Conservation (phyloP, 37 sponge, comb jelly and placozoan genomes). For the Haliclona indistincta region DNA sequence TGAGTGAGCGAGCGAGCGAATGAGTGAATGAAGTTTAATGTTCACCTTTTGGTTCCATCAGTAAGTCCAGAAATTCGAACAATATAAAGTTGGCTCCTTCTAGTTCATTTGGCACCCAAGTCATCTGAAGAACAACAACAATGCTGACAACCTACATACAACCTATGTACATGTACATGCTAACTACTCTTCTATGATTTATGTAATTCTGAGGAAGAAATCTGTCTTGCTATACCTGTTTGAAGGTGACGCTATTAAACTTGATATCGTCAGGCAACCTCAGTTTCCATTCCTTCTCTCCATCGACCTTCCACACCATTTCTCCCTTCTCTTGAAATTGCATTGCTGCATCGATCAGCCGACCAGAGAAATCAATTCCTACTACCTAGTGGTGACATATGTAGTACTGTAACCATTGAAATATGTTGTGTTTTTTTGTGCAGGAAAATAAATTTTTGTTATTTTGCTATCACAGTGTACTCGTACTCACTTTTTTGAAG, state of each 20-base stretch:
- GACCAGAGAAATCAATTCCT: conserved; percentile 81
- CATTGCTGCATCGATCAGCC: conserved; percentile 68
- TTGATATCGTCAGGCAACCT: not conserved
- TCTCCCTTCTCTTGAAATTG: conserved; percentile 44
- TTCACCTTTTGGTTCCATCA: conserved; percentile 52
- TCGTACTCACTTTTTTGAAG: conserved; percentile 43
- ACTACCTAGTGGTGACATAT: conserved; percentile 76
- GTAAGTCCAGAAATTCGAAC: conserved; percentile 65
- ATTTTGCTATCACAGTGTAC: not conserved
- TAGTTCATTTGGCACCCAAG: conserved; percentile 85
- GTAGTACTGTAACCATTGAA: no score
- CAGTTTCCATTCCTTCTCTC: not conserved
- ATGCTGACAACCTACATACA: not conserved
- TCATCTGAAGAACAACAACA: no score
- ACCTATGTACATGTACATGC: not conserved
- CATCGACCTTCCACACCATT: not conserved
- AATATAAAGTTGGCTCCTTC: conserved; percentile 49
- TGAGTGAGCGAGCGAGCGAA: not conserved
- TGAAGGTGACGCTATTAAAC: conserved; percentile 22
- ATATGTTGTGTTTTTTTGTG: no score
- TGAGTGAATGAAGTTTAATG: not conserved
- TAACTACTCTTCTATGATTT: not conserved
- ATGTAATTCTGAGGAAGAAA: no score
- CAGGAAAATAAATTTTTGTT: no score
- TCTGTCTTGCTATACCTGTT: conserved; percentile 31